These are phyloP conservation scores for Gordius sp. DNA, from an alignment of 2,888 invertebrate species.

Conservation along the genomic window DNA sequence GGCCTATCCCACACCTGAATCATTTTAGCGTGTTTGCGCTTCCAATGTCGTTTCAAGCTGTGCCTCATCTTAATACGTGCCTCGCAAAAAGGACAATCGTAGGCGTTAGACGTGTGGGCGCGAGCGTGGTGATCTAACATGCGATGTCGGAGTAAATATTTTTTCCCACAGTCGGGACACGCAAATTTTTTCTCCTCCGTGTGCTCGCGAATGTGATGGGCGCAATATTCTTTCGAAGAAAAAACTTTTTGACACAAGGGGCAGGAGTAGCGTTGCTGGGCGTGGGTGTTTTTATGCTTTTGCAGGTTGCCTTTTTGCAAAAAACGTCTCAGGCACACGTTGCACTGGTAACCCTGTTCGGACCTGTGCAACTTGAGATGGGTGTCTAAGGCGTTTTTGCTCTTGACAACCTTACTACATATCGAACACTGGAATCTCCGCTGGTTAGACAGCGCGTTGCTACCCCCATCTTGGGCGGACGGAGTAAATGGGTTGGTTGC, in stretches of 20 bases:
- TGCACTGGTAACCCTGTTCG: neutral
- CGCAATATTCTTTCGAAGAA: conserved; percentile 10
- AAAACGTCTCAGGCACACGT: neutral
- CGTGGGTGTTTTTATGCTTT: neutral
- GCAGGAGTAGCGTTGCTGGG: conserved; percentile 4
- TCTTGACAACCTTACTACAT: neutral
- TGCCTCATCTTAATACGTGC: conserved; percentile 4
- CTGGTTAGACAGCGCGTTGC: no score
- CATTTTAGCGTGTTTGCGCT: conserved; percentile 7
- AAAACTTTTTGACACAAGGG: conserved; percentile 6
- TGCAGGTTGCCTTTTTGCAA: neutral
- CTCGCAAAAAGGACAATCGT: conserved; percentile 6
- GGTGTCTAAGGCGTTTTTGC: neutral
- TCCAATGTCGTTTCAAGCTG: neutral
- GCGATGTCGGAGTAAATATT: neutral
- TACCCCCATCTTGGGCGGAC: no score
- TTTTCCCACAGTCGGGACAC: neutral
- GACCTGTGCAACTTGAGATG: neutral
- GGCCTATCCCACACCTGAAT: neutral
- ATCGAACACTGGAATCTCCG: neutral
- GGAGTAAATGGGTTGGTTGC: no score
- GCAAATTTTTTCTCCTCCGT: conserved; percentile 4
- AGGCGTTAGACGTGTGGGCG: neutral
- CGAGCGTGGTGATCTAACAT: conserved; percentile 1
- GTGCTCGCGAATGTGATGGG: conserved; percentile 10